Conservation (phyloP, 2,797 vertebrate genomes). For the Xyrichtys novacula region DNA sequence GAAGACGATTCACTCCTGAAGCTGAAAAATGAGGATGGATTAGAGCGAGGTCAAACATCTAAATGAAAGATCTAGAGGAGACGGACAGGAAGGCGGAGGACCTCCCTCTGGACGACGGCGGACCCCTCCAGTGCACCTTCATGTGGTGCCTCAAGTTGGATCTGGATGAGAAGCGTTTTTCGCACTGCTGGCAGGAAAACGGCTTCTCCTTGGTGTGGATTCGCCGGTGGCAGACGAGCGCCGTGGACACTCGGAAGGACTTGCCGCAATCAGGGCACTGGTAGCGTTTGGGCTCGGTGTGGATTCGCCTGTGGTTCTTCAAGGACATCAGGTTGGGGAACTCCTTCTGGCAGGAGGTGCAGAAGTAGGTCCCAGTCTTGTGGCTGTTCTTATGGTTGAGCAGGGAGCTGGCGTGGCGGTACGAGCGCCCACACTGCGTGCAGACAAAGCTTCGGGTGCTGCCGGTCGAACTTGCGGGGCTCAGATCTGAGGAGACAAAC, state of each 20-base stretch:
- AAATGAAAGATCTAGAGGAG: conserved; percentile 67
- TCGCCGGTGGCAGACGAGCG: conserved; percentile 87
- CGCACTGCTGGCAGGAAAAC: conserved; percentile 83
- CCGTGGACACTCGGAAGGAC: conserved; percentile 81
- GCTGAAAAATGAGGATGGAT: background rate
- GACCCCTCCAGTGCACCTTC: conserved; percentile 84
- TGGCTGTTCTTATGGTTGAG: conserved; percentile 92
- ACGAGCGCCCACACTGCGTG: conserved; percentile 86
- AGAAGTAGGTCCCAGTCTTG: conserved; percentile 88
- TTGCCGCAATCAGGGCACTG: conserved; percentile 83
- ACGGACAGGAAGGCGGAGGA: conserved; percentile 65
- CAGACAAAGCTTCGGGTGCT: conserved; percentile 81
- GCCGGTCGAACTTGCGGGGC: conserved; percentile 34
- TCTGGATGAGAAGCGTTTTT: conserved; percentile 83
- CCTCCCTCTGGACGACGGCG: conserved; percentile 42
- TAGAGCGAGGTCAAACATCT: background rate
- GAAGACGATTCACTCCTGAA: background rate
- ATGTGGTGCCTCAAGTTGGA: conserved; percentile 86
- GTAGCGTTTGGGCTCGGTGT: conserved; percentile 86
- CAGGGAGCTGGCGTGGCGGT: conserved; percentile 89
- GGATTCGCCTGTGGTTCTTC: conserved; percentile 88
- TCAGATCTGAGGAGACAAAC: conserved; percentile 59
- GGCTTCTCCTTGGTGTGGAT: conserved; percentile 88
- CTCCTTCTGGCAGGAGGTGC: conserved; percentile 81
- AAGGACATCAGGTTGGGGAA: conserved; percentile 85